These are phyloP conservation scores for Paracanthobrama guichenoti DNA, from an alignment of 2,113 vertebrate genomes.

Conservation along the genomic window DNA sequence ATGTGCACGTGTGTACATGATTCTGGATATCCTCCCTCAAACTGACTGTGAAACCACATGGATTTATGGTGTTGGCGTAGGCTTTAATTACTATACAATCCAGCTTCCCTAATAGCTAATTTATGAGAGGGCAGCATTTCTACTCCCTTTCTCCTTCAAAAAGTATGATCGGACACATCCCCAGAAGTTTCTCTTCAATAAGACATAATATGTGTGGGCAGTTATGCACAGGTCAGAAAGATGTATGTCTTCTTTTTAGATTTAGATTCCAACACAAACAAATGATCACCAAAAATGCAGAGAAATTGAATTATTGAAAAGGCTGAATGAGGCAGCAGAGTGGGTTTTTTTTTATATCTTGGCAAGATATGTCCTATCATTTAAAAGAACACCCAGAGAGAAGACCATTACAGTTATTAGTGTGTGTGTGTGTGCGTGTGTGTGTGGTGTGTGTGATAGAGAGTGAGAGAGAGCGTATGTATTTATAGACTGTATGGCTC, in stretches of 20 bases:
- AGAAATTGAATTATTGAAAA: slow-evolving; percentile 10
- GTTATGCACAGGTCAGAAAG: slow-evolving; percentile 32
- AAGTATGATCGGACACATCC: slow-evolving; percentile 36
- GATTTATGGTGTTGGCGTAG: slow-evolving; percentile 28
- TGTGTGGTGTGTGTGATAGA: no score
- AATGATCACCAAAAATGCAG: slow-evolving; percentile 8
- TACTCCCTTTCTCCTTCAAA: not conserved
- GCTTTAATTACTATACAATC: slow-evolving; percentile 42
- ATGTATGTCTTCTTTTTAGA: slow-evolving; percentile 27
- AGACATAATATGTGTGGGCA: slow-evolving; percentile 15
- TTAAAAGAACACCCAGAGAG: slow-evolving; percentile 33
- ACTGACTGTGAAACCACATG: not conserved
- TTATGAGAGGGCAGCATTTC: slow-evolving; percentile 38
- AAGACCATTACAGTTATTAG: slow-evolving; percentile 52
- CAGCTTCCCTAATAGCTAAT: slow-evolving; percentile 26
- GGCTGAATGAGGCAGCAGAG: slow-evolving; percentile 23
- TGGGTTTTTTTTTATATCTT: slow-evolving; percentile 2
- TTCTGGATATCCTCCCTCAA: not conserved
- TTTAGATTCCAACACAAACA: slow-evolving; percentile 7
- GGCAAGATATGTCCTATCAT: slow-evolving; percentile 38
- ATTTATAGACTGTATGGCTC: slow-evolving; percentile 17
- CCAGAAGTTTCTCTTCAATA: slow-evolving; percentile 3
- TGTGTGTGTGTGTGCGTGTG: not conserved
- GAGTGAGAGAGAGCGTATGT: no score
- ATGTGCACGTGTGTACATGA: not conserved